Evolutionary conservation across 2,113 vertebrate genomes (phyloP), one percentile per base, ranked within the genome.

Genomic region (Osmerus mordax): DNA sequence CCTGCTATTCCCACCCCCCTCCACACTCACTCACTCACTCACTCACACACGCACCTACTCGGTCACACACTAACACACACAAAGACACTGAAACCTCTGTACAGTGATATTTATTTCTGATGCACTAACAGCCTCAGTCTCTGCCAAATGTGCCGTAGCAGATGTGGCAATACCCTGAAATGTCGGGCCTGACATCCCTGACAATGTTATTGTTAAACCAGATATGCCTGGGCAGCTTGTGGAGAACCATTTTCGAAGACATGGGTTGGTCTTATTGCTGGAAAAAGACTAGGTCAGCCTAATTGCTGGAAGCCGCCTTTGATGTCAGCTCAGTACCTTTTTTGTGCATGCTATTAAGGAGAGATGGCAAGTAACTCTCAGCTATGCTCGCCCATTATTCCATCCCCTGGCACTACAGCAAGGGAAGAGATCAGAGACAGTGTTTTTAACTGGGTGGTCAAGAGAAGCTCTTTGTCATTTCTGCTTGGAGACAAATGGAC

Each of bases 131-230:
- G 32, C 41, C 41, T 47, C 41, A 47, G 41, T 47, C 41, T 47
- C 41, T 47, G 9, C 9, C 41, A 11, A 47, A 36, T 36, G 7
- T 36, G 32, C 7, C 32, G 7, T 36, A 36, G 32, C 7, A 29
- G 28, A 63, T 63, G 15, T 15, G 52, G n/a, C 19, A 25, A 29
- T 52, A 54, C 63, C 15, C 28, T 64, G 28, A 32, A 29, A 64
- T 36, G 28, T 64, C 29, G 32, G 62, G 13, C 18, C 15, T 36
- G 62, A 36, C 15, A 64, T 11, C 41, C 7, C 41, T 47, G 41
- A 19, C 64, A 66, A 19, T 72, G 73, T 67, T 75, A 64, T 60
- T 55, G 23, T 51, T 25, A 19, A 19, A 19, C 18, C 68, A 25
- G n/a, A 66, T 19, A 21, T 52, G 13, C 19, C 53, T 47, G 58